Evolutionary conservation across 2,797 vertebrate genomes (phyloP), one percentile per base, ranked within the genome.

Genomic region (Mormyrus proboscirostris): DNA sequence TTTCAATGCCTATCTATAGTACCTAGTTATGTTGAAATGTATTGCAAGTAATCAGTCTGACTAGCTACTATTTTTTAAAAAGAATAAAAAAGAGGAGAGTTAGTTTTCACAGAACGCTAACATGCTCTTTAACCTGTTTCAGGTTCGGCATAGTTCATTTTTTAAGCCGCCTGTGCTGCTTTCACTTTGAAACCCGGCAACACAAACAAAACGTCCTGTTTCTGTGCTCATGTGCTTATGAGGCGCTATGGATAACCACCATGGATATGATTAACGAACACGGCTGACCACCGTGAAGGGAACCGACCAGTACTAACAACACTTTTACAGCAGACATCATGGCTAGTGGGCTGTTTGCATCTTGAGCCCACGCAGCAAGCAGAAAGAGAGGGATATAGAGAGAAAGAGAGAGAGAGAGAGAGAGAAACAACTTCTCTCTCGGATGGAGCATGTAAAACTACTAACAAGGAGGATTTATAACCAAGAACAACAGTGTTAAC

Each of bases 141-240:
- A 99, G 99, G 98, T 99, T 96, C 96, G 96, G 97, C 97, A 97
- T 99, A 99, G 96, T 97, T 98, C 94, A 95, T 96, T 95, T 96
- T 97, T 96, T 99, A 97, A 97, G 97, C 97, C 96, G 93, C 95
- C 97, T 97, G 97, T 96, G 97, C 97, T 97, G 95, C 96, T 99
- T 98, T 96, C 97, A 97, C 96, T 97, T 97, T 99, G 97, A 98
- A 96, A 97, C 95, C 95, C 94, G 96, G 96, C 96, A 96, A 85
- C 90, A 89, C 16, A 82, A 41, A 38, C 57, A 90, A 89, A 91
- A 50, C 73, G 95, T 96, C 97, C 97, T 96, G 97, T 97, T 97
- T 98, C 97, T 99, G 97, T 97, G 96, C 96, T 97, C 97, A 96
- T 95, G 96, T 97, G 96, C 97, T 98, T 96, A 94, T 97, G 96